Percentiles rank a stretch among this genome's conserved stretches.
Conservation (phyloP, 1,140 invertebrate species). For the Cydia splendana region DNA sequence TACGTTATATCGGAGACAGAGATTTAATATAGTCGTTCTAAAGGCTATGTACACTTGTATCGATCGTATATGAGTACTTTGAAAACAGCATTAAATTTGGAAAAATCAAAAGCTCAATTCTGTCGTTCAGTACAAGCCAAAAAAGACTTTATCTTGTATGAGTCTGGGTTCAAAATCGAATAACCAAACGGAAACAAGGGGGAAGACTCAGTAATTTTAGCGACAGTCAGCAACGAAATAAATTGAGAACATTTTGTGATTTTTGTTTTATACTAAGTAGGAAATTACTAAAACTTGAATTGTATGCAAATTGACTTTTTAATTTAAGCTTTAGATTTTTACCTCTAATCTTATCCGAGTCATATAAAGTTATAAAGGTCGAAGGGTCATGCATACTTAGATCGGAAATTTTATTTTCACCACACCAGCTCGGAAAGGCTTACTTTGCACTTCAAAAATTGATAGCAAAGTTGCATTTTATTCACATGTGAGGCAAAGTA, state of each 20-base stretch:
- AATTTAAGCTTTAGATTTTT: too few relatives aligned
- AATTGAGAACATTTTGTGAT: slow-evolving; percentile 4
- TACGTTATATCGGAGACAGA: not conserved
- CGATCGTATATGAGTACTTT: slow-evolving; percentile 5
- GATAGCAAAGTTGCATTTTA: too few relatives aligned
- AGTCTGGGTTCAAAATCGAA: not conserved
- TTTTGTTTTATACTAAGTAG: not conserved
- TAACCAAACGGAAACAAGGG: not conserved
- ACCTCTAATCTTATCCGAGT: too few relatives aligned
- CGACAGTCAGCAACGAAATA: not conserved
- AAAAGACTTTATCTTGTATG: not conserved
- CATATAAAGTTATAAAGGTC: too few relatives aligned
- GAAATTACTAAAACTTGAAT: not conserved
- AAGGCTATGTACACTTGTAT: not conserved
- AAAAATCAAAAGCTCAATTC: slow-evolving; percentile 7
- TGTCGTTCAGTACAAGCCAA: not conserved
- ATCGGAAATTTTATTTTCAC: too few relatives aligned
- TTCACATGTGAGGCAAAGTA: too few relatives aligned
- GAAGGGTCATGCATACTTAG: too few relatives aligned
- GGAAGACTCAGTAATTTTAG: not conserved
- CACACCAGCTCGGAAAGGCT: too few relatives aligned
- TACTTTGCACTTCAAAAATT: too few relatives aligned
- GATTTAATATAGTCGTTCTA: not conserved
- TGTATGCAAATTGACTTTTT: too few relatives aligned
- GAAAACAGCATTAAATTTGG: slow-evolving; percentile 13